Evolutionary conservation across 2,113 vertebrate genomes (phyloP), one percentile per base, ranked within the genome.

Genomic region (Upupa epops): DNA sequence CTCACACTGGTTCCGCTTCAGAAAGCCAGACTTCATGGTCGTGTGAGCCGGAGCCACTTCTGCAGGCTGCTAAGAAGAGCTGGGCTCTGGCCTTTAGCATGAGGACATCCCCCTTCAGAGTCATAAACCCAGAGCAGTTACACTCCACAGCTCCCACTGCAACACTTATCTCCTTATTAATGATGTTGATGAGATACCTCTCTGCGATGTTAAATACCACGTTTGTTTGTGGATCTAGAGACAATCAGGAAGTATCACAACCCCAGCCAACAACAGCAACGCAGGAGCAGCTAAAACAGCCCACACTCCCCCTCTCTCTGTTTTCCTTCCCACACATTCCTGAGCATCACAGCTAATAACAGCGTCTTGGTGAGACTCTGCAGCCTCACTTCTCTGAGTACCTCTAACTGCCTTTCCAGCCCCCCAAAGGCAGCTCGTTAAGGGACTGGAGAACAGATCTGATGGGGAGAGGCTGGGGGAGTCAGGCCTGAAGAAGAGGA

Each of bases 261-360:
- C 16, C 45, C 11, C 63, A 60, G 65, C 42, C 68, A 63, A 24
- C 55, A 48, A 4, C 1, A 73, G 69, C 72, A 45, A 54, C 69
- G 66, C 48, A 42, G 24, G 9, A 78, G 37, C 65, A 82, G 55
- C 55, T 51, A 2, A 15, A 74, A 37, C 8, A n/a, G 40, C 40
- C 40, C 4, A 0, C 45, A 11, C 3, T 15, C 40, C 11, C 40
- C 40, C 40, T 12, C 40, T 15, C 20, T 45, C 46, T 32, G 0
- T 9, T 55, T 54, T 9, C 29, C 68, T 63, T 37, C 42, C 66
- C 63, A 29, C 56, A 3, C 4, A 2, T n/a, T n/a, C 32, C 4
- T 18, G 0, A 11, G 37, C 1, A 4, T 3, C 28, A 1, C 45
- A 10, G 31, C 58, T 36, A 34, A 66, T 17, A 40, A 48, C 25